Evolutionary conservation across 1,140 invertebrate genomes (phyloP), one percentile per base, ranked within the genome.

Genomic region (Latrodectus geometricus): DNA sequence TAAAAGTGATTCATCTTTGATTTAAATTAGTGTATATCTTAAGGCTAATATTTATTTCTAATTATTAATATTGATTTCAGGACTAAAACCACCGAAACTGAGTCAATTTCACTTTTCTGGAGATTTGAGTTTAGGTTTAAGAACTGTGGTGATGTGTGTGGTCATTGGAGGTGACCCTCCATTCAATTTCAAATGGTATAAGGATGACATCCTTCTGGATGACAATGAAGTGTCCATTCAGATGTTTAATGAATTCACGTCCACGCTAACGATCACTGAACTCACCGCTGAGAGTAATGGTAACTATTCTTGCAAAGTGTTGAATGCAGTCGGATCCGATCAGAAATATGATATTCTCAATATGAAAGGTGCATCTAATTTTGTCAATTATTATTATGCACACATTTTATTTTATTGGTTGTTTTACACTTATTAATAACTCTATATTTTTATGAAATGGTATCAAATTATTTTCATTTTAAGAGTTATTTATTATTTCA

Each of bases 51-150:
- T 35, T 35, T 5, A n/a, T n/a, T 35, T 35, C 35, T 35, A 35
- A 3, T 35, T 35, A n/a, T n/a, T n/a, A n/a, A n/a, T n/a, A n/a
- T n/a, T n/a, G n/a, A n/a, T n/a, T 35, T 61, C 17, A 88, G 87
- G 80, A 49, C 14, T 79, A 54, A 84, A 20, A 21, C n/a, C 48
- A 8, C 89, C 89, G 23, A 52, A 49, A 48, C 66, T 90, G 35
- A 79, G 70, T 69, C 87, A 84, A 50, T 88, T 89, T 35, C 82
- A 88, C 61, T 89, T 90, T 77, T 56, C 89, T 23, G 68, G 83
- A 48, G 93, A 94, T 35, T 93, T 95, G 78, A 93, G 94, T 69
- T 93, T 94, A 89, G 95, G 95, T 61, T 95, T 92, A 80, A 92
- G 92, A 87, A 92, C 92, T 48, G 92, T 92, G 89, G 90, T 95